Percentiles rank a stretch among this genome's conserved stretches.
phyloP scores from a whole-genome alignment of 2,797 vertebrate genomes.

The Diplodus puntazzo region DNA sequence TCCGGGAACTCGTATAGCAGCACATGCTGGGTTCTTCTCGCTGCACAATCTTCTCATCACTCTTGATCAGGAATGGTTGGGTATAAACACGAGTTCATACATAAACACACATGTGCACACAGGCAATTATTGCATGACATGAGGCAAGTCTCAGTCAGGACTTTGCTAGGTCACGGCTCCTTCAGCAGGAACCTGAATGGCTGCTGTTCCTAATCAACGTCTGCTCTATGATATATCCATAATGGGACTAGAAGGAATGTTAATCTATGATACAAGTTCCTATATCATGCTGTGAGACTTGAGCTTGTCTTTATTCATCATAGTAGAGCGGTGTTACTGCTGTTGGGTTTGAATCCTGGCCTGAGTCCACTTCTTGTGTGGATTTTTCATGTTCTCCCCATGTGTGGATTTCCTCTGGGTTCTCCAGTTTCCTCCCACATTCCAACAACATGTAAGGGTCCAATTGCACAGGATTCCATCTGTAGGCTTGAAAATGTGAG shows the following conservation, averaged over 20 bases:
- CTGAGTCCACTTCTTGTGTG: constrained; percentile 31
- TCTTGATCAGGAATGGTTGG: constrained; percentile 28
- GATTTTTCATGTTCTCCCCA: constrained; percentile 63
- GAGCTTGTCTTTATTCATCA: constrained; percentile 39
- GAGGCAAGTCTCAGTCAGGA: constrained; percentile 40
- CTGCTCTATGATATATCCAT: constrained; percentile 29
- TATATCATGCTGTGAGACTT: constrained; percentile 20
- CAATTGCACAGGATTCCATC: constrained; percentile 40
- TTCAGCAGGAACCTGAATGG: constrained; percentile 42
- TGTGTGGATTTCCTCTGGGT: constrained; percentile 71
- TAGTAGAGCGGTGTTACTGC: constrained; percentile 36
- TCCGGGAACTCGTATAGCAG: constrained; percentile 36
- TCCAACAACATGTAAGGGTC: constrained; percentile 62
- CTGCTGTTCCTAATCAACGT: constrained; percentile 63
- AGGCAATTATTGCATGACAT: constrained; percentile 63
- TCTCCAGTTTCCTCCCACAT: constrained; percentile 67
- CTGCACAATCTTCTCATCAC: constrained; percentile 33
- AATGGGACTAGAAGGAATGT: constrained; percentile 28
- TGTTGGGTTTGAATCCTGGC: constrained; percentile 43
- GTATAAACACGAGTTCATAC: constrained; percentile 9
- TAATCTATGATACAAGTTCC: constrained; percentile 32
- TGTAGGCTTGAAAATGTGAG: constrained; percentile 40
- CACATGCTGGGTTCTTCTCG: constrained; percentile 31
- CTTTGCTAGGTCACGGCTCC: constrained; percentile 40
- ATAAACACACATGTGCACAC: constrained; percentile 9